Evolutionary conservation across 2,113 vertebrate genomes (phyloP).

Genomic region (Aegotheles bennettii): DNA sequence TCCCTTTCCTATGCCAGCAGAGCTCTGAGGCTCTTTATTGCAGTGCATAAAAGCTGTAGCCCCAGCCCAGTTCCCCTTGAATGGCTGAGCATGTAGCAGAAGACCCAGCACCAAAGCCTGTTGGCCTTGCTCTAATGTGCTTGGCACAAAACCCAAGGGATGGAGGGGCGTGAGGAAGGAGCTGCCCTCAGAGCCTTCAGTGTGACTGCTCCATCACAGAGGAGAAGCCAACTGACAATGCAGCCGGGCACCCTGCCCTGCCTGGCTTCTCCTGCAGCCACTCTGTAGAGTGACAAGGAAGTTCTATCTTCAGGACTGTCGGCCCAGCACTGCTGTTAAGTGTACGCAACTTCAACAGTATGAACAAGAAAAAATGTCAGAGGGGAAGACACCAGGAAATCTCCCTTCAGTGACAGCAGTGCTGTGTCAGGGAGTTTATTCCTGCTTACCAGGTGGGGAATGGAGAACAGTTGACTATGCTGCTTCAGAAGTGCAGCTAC

Average conservation of each 20-base stretch:
- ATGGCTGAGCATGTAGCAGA: fast-evolving
- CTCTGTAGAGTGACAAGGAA: neutral
- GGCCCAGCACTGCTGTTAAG: neutral
- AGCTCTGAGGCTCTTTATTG: neutral
- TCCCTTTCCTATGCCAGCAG: neutral
- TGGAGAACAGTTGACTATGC: neutral
- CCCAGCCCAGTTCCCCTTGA: fast-evolving
- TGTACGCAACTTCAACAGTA: fast-evolving
- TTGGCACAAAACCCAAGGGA: neutral
- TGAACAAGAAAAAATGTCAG: neutral
- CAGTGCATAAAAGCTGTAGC: neutral
- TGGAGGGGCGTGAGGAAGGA: neutral
- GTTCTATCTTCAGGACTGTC: neutral
- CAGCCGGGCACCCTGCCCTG: neutral
- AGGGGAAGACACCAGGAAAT: neutral
- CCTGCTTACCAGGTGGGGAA: neutral
- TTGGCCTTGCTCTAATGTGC: fast-evolving
- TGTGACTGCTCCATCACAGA: neutral
- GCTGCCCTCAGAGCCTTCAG: neutral
- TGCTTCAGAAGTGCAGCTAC: neutral
- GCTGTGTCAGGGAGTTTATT: neutral
- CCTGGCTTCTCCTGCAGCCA: neutral
- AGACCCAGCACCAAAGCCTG: neutral
- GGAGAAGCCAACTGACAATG: fast-evolving
- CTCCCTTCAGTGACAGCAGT: neutral